A percentile compares a stretch with the other conserved stretches of the same genome.
Conservation (phyloP, 2,113 vertebrate species). For the Setophaga petechia region DNA sequence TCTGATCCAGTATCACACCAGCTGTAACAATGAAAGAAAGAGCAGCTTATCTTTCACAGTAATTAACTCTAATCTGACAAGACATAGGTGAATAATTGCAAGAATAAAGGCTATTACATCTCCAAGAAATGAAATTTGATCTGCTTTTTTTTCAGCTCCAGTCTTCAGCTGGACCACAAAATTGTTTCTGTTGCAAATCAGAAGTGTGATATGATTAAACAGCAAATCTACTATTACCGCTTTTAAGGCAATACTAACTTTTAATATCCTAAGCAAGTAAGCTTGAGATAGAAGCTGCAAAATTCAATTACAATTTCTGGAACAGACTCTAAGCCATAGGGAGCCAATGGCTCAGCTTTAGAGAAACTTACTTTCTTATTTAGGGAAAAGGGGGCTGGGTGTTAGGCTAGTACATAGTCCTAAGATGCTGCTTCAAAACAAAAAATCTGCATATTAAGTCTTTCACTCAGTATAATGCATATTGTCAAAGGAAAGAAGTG, state of each 20-base stretch:
- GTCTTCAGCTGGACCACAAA: background rate
- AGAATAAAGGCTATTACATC: background rate
- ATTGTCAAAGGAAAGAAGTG: background rate
- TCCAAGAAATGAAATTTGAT: background rate
- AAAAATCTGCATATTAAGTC: background rate
- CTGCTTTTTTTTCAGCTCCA: background rate
- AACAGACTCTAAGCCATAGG: background rate
- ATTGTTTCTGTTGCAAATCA: background rate
- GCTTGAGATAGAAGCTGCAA: background rate
- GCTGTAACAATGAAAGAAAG: background rate
- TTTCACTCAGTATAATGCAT: background rate
- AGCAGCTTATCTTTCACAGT: background rate
- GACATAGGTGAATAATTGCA: background rate
- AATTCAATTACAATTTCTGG: background rate
- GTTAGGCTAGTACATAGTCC: background rate
- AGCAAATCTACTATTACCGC: background rate
- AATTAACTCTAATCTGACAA: slow-evolving; percentile 27
- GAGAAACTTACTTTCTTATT: background rate
- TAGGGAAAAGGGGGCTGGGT: background rate
- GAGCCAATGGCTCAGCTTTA: background rate
- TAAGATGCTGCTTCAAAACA: background rate
- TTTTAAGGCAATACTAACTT: background rate
- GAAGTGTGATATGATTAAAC: background rate
- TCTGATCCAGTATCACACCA: background rate
- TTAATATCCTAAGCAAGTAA: background rate